Evolutionary conservation across 2,888 invertebrate genomes (phyloP).

Genomic region (Amphipyra tragopoginis): DNA sequence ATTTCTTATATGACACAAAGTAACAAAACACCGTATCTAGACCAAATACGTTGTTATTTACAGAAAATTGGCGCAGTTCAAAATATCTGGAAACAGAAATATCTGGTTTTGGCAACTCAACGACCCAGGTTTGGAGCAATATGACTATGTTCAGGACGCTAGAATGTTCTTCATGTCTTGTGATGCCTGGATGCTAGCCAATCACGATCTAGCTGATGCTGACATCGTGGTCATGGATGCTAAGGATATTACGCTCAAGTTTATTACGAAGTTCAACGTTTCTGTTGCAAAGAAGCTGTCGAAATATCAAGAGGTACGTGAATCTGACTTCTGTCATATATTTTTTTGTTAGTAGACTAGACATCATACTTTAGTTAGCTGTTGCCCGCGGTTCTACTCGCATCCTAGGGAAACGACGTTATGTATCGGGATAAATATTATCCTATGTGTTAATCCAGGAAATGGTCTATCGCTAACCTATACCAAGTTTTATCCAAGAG

Average conservation of each 20-base stretch:
- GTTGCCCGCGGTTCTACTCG: too few species aligned
- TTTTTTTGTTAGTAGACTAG: too few species aligned
- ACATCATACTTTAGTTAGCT: too few species aligned
- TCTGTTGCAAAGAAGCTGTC: slow-evolving; percentile 91
- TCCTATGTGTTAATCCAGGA: too few species aligned
- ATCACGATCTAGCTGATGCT: slow-evolving; percentile 66
- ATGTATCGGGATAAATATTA: too few species aligned
- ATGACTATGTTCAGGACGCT: slow-evolving; percentile 77
- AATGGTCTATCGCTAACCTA: too few species aligned
- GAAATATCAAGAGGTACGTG: slow-evolving; percentile 90
- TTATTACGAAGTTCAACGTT: slow-evolving; percentile 90
- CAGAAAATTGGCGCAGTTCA: slow-evolving; percentile 77
- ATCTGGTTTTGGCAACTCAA: slow-evolving; percentile 85
- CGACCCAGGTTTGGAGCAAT: slow-evolving; percentile 80
- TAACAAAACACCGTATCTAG: too few species aligned
- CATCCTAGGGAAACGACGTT: too few species aligned
- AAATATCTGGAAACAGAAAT: slow-evolving; percentile 70
- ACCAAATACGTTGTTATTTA: slow-evolving; percentile 42
- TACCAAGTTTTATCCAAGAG: too few species aligned
- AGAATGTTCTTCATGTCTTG: slow-evolving; percentile 75
- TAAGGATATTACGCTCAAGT: slow-evolving; percentile 79
- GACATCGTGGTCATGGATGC: slow-evolving; percentile 80
- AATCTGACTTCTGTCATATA: background rate
- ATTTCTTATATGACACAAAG: too few species aligned
- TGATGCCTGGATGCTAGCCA: slow-evolving; percentile 75